Evolutionary conservation across 2,888 invertebrate species (phyloP), one percentile per base, ranked within the genome.

Genomic region (Sipha maydis): DNA sequence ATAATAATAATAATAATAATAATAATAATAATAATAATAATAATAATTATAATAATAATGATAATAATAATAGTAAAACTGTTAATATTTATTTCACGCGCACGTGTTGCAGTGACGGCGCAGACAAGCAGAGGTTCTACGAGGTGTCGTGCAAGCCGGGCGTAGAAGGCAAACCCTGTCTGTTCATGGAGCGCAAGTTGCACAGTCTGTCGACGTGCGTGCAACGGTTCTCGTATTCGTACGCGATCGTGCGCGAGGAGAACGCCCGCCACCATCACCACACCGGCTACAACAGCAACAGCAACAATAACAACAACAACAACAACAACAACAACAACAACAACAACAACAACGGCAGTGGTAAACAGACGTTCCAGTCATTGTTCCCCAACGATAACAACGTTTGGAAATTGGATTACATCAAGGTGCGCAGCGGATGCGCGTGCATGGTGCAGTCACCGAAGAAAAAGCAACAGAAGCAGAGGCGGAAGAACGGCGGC

Each of bases 371-470:
- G 61, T 89, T 89, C 89, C 83, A 90, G 61, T 89, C 90, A 34
- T 80, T 90, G 73, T 90, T 90, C 89, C 90, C 90, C 69, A 88
- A 34, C 89, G 91, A 89, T 90, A 91, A 82, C 91, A 92, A 84
- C 90, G 94, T 94, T 88, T 97, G 96, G 95, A 94, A 95, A 90
- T 93, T 97, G 92, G 97, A 97, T 93, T 96, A 96, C 92, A 96
- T 97, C 91, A 93, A 94, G 91, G 95, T 97, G 90, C 94, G 96
- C 89, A 96, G 96, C 90, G 97, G 97, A 71, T 97, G 97, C 92
- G 95, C 96, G 91, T 97, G 97, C 92, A 95, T 96, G 92, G 94
- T 97, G 90, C 86, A 86, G 34, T 93, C 93, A 91, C 94, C 95
- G 71, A 93, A 93, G 91, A 93, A 93, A 90, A 94, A 93, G 91